Base-by-base conservation (phyloP, 2,113 vertebrate species). In the Colistium nudipinnis region DNA sequence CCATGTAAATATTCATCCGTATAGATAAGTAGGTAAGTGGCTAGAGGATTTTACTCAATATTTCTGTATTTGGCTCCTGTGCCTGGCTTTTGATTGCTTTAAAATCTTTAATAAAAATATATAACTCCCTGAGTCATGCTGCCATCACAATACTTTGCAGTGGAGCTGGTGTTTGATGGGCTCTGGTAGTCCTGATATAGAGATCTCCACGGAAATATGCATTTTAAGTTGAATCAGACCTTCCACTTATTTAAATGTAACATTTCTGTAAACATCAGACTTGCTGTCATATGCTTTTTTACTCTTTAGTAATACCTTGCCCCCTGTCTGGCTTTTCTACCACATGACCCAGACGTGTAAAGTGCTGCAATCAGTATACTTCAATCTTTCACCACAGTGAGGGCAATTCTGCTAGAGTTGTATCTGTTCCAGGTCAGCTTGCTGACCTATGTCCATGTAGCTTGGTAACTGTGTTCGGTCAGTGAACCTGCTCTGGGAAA, bases 251-350 rank as follows among this genome's bases (percentile, higher is more conserved):
- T n/a, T n/a, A n/a, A n/a, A n/a, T n/a, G n/a, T n/a, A n/a, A n/a
- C n/a, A 61, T 62, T 28, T 51, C 28, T 49, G 17, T 22, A 67
- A 36, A 54, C 10, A 56, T 49, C 41, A 22, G 41, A 51, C 28
- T 44, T 54, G 60, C 24, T n/a, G 25, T 74, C 45, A 17, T 57
- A 45, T 30, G 38, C 3, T 47, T 61, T 47, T 59, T 12, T 30
- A 39, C 12, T 56, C 2, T 0, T 41, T 38, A 43, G 39, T 33
- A 69, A 47, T 20, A 22, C 49, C 19, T 70, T 78, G n/a, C n/a
- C n/a, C n/a, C n/a, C 66, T 66, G 63, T 71, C 75, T 78, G 61
- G 66, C 51, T 74, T 27, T 49, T 52, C 19, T 16, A 33, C 16
- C 13, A 35, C 64, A 74, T 4, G 74, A 28, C n/a, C 43, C 31